Evolutionary conservation across 1,140 invertebrate genomes (phyloP).

Genomic region (Acromyrmex heyeri): DNA sequence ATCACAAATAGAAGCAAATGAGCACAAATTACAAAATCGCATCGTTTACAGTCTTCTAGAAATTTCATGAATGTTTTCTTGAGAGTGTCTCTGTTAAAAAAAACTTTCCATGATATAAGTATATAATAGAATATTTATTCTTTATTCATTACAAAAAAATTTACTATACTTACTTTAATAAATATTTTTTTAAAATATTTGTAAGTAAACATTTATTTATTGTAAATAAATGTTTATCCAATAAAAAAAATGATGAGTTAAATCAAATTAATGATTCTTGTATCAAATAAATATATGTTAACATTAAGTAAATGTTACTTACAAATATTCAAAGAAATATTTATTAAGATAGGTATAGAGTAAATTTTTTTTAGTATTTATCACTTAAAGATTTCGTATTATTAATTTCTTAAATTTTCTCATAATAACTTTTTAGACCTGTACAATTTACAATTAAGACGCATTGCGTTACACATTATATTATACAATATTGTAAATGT

Average conservation of each 20-base stretch:
- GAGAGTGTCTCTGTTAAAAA: not conserved
- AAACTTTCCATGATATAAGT: not conserved
- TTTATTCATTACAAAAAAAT: not conserved
- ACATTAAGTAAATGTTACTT: too few relatives aligned
- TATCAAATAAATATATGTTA: too few relatives aligned
- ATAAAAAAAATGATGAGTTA: too few relatives aligned
- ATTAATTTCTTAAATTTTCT: not conserved
- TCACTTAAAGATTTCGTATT: not conserved
- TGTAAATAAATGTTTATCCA: too few relatives aligned
- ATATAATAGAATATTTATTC: not conserved
- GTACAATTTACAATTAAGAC: not conserved
- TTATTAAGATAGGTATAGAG: too few relatives aligned
- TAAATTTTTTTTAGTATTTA: not conserved
- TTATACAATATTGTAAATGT: not conserved
- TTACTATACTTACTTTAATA: too few relatives aligned
- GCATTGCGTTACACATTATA: not conserved
- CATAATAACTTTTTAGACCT: not conserved
- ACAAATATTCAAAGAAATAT: too few relatives aligned
- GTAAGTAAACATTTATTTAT: too few relatives aligned
- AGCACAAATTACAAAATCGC: slow-evolving; percentile 32
- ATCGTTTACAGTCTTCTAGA: not conserved
- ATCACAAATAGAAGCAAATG: slow-evolving; percentile 53
- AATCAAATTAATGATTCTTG: too few relatives aligned
- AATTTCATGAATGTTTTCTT: not conserved
- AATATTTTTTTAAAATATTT: too few relatives aligned